Conservation (phyloP, 1,140 invertebrate species). For the Aphis gossypii region DNA sequence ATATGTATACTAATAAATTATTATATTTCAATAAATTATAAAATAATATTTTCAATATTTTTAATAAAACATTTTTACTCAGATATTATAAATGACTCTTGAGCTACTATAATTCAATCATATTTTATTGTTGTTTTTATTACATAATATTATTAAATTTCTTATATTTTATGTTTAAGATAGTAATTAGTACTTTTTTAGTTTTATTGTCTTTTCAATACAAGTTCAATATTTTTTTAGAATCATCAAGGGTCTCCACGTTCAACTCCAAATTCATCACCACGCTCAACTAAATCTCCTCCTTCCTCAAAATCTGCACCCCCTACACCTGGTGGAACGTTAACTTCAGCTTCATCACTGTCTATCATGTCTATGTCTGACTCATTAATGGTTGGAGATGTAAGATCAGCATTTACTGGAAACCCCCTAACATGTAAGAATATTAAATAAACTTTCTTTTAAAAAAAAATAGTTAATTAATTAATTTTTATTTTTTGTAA, state of each 20-base stretch:
- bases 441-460: neutral
- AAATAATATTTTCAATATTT: neutral
- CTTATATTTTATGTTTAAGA: no score
- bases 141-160: no score
- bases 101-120: no score
- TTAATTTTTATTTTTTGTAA: neutral
- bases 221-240: conserved; percentile 64
- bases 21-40: neutral
- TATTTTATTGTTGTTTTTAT: no score
- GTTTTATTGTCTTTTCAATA: neutral
- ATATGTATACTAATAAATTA: no score
- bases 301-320: conserved; percentile 67
- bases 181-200: neutral
- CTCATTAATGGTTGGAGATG: conserved; percentile 65
- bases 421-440: conserved; percentile 47
- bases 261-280: conserved; percentile 90
- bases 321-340: conserved; percentile 62
- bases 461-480: neutral
- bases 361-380: conserved; percentile 63
- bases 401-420: conserved; percentile 65
- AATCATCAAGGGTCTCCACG: conserved; percentile 87
- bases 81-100: no score
- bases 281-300: conserved; percentile 87
- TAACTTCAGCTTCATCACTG: conserved; percentile 56
- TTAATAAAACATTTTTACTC: neutral